Evolutionary conservation across 2,113 vertebrate genomes (phyloP), one percentile per base, ranked within the genome.

Genomic region (Scytalopus superciliaris): DNA sequence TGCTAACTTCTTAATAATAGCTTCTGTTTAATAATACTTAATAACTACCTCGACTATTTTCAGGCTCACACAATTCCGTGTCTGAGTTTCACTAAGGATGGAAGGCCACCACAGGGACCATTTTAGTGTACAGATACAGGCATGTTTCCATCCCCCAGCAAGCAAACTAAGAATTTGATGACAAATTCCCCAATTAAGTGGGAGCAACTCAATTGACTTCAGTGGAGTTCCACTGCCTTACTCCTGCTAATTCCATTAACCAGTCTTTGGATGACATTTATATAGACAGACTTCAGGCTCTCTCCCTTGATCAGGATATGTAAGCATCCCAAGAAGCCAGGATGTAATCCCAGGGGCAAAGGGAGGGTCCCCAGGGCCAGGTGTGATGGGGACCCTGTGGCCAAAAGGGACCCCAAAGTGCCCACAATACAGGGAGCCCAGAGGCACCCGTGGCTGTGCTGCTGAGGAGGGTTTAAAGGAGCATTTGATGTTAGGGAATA

Each of bases 231-330:
- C 79, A 84, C 39, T 28, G 63, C 67, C 75, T 85, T 72, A 2
- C n/a, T 57, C 47, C 80, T 30, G 63, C 44, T 94, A 84, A 95
- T 93, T 78, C 56, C 70, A 87, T 90, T 66, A 89, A 67, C 45
- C 40, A 63, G 80, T 56, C 49, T 57, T 49, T 27, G 53, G 57
- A 72, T 60, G 89, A 40, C 76, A 85, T 89, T 94, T 77, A 56
- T 7, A 72, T 7, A 70, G 86, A 89, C 60, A 47, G 70, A 47
- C 64, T 31, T 87, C 5, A 3, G 68, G 77, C 80, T 91, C 39
- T 3, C 84, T 78, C 84, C 52, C 87, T 74, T 27, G 2, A 19
- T 42, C 16, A 45, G 84, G 70, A 63, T 24, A 16, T 50, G 14
- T 28, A 59, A 91, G 8, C 1, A 28, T n/a, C 39, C 78, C 77